Evolutionary conservation across 2,113 vertebrate species (phyloP).

Genomic region (Antechinus stuartii): DNA sequence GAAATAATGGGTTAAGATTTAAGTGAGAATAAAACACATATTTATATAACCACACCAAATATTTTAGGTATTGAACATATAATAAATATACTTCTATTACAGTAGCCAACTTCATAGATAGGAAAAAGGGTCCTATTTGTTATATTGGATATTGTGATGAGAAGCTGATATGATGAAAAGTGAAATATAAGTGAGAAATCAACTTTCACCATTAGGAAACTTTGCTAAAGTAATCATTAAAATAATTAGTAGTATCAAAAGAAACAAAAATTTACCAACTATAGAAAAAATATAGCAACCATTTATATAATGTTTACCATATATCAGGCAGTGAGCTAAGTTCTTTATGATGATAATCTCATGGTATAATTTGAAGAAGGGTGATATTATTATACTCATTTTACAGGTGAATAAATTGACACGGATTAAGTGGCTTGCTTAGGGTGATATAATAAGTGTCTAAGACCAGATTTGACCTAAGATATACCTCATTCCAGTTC

Average conservation of each 20-base stretch:
- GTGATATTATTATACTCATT: background rate
- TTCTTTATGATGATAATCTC: background rate
- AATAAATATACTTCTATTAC: background rate
- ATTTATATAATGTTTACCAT: background rate
- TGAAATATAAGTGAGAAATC: background rate
- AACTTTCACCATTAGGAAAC: background rate
- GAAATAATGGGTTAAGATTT: background rate
- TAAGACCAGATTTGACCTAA: too few species aligned
- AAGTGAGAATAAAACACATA: background rate
- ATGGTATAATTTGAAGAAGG: background rate
- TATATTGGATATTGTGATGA: background rate
- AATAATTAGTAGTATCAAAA: background rate
- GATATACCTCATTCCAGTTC: background rate
- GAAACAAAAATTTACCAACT: background rate
- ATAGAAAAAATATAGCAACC: background rate
- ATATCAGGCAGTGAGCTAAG: background rate
- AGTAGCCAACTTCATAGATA: background rate
- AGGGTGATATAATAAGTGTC: background rate
- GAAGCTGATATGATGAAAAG: background rate
- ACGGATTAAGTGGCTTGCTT: background rate
- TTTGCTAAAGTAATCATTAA: background rate
- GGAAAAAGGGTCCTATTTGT: background rate
- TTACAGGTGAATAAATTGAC: background rate
- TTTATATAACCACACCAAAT: background rate
- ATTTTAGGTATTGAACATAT: background rate